These are phyloP conservation scores for Pseudolycoriella hygida DNA, from an alignment of 2,888 invertebrate species.

Conservation along the genomic window DNA sequence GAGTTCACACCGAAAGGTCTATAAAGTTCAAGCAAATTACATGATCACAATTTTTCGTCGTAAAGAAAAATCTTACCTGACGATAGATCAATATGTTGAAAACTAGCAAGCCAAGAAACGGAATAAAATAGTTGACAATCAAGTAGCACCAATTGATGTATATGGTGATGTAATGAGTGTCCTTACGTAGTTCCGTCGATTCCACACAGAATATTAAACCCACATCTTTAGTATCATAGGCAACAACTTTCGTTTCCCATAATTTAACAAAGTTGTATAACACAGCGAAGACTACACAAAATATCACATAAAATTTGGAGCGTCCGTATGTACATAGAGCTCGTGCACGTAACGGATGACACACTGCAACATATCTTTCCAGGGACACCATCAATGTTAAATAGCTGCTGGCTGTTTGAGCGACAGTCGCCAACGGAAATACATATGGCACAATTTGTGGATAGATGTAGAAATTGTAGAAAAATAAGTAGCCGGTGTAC, in stretches of 20 bases:
- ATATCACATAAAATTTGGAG: slow-evolving; percentile 68
- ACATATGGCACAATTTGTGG: slow-evolving; percentile 64
- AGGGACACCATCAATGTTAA: slow-evolving; percentile 77
- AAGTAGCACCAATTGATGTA: slow-evolving; percentile 93
- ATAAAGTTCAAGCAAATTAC: too few species aligned
- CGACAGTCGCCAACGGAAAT: slow-evolving; percentile 69
- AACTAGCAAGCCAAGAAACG: slow-evolving; percentile 72
- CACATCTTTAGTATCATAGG: slow-evolving; percentile 27
- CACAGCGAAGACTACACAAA: slow-evolving; percentile 61
- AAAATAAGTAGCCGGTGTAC: slow-evolving; percentile 42
- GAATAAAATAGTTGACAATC: slow-evolving; percentile 83
- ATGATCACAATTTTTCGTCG: too few species aligned
- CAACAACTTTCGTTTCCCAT: slow-evolving; percentile 44
- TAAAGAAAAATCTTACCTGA: slow-evolving; percentile 32
- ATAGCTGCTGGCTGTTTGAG: slow-evolving; percentile 89
- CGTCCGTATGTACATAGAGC: slow-evolving; percentile 80
- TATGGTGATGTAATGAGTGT: slow-evolving; percentile 58
- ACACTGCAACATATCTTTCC: slow-evolving; percentile 88
- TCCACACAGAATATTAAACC: slow-evolving; percentile 52
- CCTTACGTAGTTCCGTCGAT: slow-evolving; percentile 48
- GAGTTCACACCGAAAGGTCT: too few species aligned
- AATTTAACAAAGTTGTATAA: slow-evolving; percentile 74
- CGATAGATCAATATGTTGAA: slow-evolving; percentile 82
- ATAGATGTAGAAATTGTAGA: slow-evolving; percentile 61
- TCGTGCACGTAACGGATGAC: slow-evolving; percentile 73